Evolutionary conservation across 2,113 vertebrate species (phyloP), one percentile per base, ranked within the genome.

Genomic region (Xiphophorus hellerii): DNA sequence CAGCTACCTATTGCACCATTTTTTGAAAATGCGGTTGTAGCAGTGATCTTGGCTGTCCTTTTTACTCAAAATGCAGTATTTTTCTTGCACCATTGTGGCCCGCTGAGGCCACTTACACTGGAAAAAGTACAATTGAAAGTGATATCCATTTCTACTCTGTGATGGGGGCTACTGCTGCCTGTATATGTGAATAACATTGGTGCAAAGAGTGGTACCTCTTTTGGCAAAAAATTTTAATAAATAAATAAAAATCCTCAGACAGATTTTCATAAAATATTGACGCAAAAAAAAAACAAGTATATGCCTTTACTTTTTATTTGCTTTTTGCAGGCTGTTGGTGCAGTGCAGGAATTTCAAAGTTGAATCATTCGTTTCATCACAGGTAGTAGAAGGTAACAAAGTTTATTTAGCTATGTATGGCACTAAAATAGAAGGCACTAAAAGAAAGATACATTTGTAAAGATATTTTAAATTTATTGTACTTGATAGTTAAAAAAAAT

Each of bases 1-100:
- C 72, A 64, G 42, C 17, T 62, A 63, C 12, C 62, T 44, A 48
- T 67, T 27, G 70, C 74, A 54, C 68, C 61, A 73, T 37, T 58
- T 63, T 70, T 60, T 44, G 9, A 74, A 64, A 58, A 62, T 60
- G 48, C 51, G 61, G 39, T 51, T 33, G n/a, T 44, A 27, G 39
- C 66, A 74, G 4, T 78, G 77, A 81, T 81, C 28, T 65, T 44
- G n/a, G 71, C 27, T 65, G 11, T 54, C 13, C n/a, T 37, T 73
- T 78, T 81, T 37, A 76, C 64, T 69, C 67, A 64, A 66, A 84
- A 77, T 25, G 65, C 64, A 66, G 28, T 61, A 74, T 63, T 76
- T 79, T 73, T 29, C 35, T 28, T 30, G 14, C 51, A 28, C 44
- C 29, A 13, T 73, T 69, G 70, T 70, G 39, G 61, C 77, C 65